Evolutionary conservation across 37 sponge, comb jelly and placozoan species (phyloP).

Genomic region (Spongia lamella): DNA sequence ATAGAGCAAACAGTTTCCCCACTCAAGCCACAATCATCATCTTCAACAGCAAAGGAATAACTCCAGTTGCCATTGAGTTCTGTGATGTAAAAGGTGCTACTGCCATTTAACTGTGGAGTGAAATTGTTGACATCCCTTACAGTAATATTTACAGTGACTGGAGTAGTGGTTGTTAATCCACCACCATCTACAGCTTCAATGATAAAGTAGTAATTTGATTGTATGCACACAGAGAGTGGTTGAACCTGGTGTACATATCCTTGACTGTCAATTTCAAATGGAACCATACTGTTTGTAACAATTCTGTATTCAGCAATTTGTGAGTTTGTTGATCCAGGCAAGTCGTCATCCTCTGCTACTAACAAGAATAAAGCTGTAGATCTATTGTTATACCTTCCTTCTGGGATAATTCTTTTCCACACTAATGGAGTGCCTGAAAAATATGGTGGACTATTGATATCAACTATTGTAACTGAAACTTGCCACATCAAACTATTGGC

Average conservation of each 20-base stretch:
- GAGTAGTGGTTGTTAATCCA: conserved; percentile 28
- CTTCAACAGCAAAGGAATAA: conserved; percentile 11
- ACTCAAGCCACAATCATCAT: conserved; percentile 56
- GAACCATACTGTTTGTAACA: conserved; percentile 2
- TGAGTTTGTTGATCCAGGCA: conserved; percentile 29
- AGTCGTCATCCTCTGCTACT: conserved; percentile 48
- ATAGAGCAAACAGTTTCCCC: conserved; percentile 26
- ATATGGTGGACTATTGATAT: conserved; percentile 63
- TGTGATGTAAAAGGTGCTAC: neutral
- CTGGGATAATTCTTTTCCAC: conserved; percentile 11
- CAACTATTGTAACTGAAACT: conserved; percentile 31
- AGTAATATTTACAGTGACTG: conserved; percentile 40
- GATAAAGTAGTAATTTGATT: conserved; percentile 30
- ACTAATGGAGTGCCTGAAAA: conserved; percentile 21
- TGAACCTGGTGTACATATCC: conserved; percentile 20
- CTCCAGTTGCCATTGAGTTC: neutral
- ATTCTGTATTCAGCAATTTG: conserved; percentile 37
- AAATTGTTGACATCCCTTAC: conserved; percentile 49
- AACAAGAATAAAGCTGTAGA: conserved; percentile 18
- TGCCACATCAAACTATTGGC: conserved; percentile 33
- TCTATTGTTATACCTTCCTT: neutral
- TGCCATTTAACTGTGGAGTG: conserved; percentile 31
- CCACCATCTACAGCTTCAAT: conserved; percentile 65
- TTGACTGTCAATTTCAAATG: conserved; percentile 17
- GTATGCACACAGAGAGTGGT: conserved; percentile 35